phyloP scores from a whole-genome alignment of 2,113 vertebrate species.

The Neotoma lepida region DNA sequence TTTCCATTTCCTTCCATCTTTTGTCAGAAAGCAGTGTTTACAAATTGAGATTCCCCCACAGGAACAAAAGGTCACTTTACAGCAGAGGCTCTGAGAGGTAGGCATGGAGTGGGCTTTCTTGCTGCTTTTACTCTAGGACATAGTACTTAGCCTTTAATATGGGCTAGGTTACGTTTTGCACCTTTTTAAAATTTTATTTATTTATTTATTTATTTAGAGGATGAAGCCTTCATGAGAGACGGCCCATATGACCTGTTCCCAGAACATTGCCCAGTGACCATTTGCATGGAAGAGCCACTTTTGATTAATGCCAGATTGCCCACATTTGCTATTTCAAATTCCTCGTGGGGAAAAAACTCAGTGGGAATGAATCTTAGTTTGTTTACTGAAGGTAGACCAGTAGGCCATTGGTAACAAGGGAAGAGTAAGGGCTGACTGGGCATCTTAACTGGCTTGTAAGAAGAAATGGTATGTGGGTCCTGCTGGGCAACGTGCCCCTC shows the following conservation, averaged over 20 bases:
- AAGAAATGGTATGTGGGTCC: slow-evolving; percentile 82
- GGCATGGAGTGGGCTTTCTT: background rate
- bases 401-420: slow-evolving; percentile 69
- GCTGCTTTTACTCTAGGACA: background rate
- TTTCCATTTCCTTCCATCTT: slow-evolving; percentile 45
- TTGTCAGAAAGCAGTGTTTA: slow-evolving; percentile 52
- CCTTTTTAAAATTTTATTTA: background rate
- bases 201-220: too few relatives aligned
- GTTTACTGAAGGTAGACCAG: slow-evolving; percentile 65
- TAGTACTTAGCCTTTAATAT: background rate
- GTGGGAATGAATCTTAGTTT: slow-evolving; percentile 69
- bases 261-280: background rate
- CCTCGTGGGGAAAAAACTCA: slow-evolving; percentile 19
- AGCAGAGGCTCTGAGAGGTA: background rate
- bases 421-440: slow-evolving; percentile 77
- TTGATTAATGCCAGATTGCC: slow-evolving; percentile 52
- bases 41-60: slow-evolving; percentile 13
- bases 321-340: slow-evolving; percentile 13
- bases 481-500: slow-evolving; percentile 76
- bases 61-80: background rate
- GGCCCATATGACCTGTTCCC: background rate
- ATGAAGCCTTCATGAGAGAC: background rate
- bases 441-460: slow-evolving; percentile 84
- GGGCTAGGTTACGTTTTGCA: background rate
- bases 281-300: slow-evolving; percentile 31